These are phyloP conservation scores for Spea bombifrons DNA, from an alignment of 2,113 vertebrate genomes.

Conservation along the genomic window DNA sequence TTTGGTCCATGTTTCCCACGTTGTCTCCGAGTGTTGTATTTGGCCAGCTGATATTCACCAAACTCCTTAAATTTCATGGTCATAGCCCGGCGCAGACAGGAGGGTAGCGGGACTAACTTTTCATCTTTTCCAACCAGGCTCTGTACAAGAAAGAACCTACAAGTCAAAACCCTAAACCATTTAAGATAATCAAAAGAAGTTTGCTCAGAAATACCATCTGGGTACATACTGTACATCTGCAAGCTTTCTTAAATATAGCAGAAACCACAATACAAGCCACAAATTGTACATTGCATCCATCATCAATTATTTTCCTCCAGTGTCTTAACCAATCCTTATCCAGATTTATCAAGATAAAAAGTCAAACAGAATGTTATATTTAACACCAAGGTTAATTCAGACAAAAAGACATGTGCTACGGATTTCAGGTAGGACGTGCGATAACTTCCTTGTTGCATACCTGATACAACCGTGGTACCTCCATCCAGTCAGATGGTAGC, in stretches of 20 bases:
- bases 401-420: too few relatives aligned
- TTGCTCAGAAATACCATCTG: too few relatives aligned
- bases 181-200: too few relatives aligned
- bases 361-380: too few relatives aligned
- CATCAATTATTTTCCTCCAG: too few relatives aligned
- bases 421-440: too few relatives aligned
- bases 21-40: conserved; percentile 82
- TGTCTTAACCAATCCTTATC: too few relatives aligned
- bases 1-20: conserved; percentile 67
- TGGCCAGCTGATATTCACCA: conserved; percentile 83
- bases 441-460: conserved; percentile 44
- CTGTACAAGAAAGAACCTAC: conserved; percentile 43
- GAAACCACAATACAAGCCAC: neutral
- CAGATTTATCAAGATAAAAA: too few relatives aligned
- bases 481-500: conserved; percentile 86
- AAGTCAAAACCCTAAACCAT: neutral
- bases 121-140: conserved; percentile 37
- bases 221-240: too few relatives aligned
- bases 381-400: too few relatives aligned
- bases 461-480: conserved; percentile 73
- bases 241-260: too few relatives aligned
- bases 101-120: conserved; percentile 65
- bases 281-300: too few relatives aligned
- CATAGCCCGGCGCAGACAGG: conserved; percentile 78
- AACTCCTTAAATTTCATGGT: conserved; percentile 81